Percentiles rank a stretch among this genome's conserved stretches.
phyloP scores from a whole-genome alignment of 2,113 vertebrate genomes.

The Nerophis ophidion region DNA sequence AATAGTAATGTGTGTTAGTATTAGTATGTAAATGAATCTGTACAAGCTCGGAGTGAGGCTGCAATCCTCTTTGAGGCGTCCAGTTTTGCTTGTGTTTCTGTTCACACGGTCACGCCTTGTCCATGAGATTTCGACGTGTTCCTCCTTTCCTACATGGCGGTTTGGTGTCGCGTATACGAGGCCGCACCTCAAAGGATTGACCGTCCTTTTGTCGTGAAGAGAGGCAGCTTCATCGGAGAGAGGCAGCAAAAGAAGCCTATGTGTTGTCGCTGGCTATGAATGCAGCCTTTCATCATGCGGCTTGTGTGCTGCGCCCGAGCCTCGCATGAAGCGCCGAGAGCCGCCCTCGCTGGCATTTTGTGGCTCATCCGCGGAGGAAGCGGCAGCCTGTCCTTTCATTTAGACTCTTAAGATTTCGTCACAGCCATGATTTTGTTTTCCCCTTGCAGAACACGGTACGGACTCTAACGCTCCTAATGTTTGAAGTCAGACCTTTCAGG shows the following conservation, averaged over 20 bases:
- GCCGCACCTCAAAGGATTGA: conserved; percentile 48
- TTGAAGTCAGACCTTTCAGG: background rate
- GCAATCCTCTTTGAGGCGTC: no score
- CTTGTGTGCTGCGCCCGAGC: conserved; percentile 46
- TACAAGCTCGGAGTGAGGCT: background rate
- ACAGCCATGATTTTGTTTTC: background rate
- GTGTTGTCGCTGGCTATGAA: conserved; percentile 68
- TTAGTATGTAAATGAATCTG: background rate
- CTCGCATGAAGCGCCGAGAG: conserved; percentile 46
- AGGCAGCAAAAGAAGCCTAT: conserved; percentile 56
- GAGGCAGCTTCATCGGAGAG: conserved; percentile 46
- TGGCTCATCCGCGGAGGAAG: conserved; percentile 25
- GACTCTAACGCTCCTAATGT: no score
- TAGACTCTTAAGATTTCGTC: conserved; percentile 31
- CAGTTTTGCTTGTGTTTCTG: conserved; percentile 24
- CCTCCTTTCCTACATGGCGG: conserved; percentile 39
- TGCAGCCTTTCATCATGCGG: conserved; percentile 68
- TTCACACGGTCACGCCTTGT: conserved; percentile 48
- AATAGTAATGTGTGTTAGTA: no score
- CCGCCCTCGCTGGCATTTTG: conserved; percentile 30
- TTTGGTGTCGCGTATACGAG: conserved; percentile 31
- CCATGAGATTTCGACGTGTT: conserved; percentile 38
- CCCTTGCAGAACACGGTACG: no score
- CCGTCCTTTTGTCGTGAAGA: conserved; percentile 52
- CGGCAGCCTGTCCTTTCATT: conserved; percentile 34